phyloP scores from a whole-genome alignment of 1,140 invertebrate species.

The Zaprionus camerounensis region DNA sequence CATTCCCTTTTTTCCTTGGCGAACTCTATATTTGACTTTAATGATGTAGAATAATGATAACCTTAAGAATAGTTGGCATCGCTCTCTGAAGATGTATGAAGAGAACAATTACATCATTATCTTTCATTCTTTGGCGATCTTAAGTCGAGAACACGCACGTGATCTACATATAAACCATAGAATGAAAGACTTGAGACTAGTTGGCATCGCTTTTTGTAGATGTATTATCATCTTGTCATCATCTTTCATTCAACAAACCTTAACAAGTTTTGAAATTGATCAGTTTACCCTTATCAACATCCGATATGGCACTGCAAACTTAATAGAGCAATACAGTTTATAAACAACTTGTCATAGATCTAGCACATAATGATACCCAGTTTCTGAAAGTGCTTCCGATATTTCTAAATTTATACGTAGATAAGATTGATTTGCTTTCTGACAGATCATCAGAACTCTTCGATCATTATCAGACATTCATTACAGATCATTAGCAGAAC shows the following conservation, averaged over 20 bases:
- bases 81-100: too few species aligned
- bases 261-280: background rate
- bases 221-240: too few species aligned
- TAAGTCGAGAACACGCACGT: background rate
- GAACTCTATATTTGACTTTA: background rate
- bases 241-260: background rate
- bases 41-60: too few species aligned
- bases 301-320: background rate
- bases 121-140: background rate
- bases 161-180: background rate
- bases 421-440: background rate
- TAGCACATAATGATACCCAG: background rate
- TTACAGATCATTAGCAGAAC: too few species aligned
- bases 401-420: background rate
- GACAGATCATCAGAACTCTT: background rate
- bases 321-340: background rate
- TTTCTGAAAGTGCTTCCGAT: background rate
- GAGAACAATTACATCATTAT: too few species aligned
- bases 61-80: too few species aligned
- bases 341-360: background rate
- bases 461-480: background rate
- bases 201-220: too few species aligned
- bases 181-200: too few species aligned
- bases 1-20: too few species aligned
- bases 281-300: background rate